Evolutionary conservation across 1,140 invertebrate genomes (phyloP).

Genomic region (Sarcophaga peregrina): DNA sequence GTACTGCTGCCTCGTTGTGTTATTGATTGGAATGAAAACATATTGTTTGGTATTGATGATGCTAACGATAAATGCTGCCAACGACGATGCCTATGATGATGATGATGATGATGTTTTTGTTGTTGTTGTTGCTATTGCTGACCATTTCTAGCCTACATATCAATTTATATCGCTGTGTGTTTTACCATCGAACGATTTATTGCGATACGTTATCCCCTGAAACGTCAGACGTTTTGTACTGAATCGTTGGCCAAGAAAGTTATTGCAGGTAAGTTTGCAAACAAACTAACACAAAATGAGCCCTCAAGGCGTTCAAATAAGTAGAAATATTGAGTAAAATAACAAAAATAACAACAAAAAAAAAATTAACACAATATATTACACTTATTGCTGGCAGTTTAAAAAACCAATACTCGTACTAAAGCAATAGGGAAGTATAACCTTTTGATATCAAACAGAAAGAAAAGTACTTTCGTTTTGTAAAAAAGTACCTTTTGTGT

Average conservation of each 20-base stretch:
- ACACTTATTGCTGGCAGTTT: too few species aligned
- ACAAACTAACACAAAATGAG: too few species aligned
- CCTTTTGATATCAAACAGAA: too few species aligned
- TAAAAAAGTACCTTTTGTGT: too few species aligned
- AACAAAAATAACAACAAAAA: too few species aligned
- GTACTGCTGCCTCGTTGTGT: neutral
- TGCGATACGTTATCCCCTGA: constrained; percentile 80
- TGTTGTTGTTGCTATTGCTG: neutral
- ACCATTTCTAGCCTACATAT: constrained; percentile 72
- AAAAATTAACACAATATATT: too few species aligned
- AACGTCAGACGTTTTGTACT: constrained; percentile 78
- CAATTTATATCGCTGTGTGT: constrained; percentile 81
- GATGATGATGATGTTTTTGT: constrained; percentile 4
- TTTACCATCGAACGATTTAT: constrained; percentile 85
- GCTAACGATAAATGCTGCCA: neutral
- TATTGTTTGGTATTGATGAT: neutral
- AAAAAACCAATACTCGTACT: too few species aligned
- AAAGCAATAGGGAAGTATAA: too few species aligned
- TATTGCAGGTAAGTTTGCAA: constrained; percentile 67
- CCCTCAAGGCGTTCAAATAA: too few species aligned
- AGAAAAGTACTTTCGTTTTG: too few species aligned
- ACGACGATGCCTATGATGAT: neutral
- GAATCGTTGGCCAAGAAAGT: constrained; percentile 72
- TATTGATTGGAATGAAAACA: neutral
- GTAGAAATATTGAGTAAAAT: too few species aligned